These are phyloP conservation scores for Jordanella pulchra DNA, from an alignment of 2,797 vertebrate genomes.

Conservation along the genomic window DNA sequence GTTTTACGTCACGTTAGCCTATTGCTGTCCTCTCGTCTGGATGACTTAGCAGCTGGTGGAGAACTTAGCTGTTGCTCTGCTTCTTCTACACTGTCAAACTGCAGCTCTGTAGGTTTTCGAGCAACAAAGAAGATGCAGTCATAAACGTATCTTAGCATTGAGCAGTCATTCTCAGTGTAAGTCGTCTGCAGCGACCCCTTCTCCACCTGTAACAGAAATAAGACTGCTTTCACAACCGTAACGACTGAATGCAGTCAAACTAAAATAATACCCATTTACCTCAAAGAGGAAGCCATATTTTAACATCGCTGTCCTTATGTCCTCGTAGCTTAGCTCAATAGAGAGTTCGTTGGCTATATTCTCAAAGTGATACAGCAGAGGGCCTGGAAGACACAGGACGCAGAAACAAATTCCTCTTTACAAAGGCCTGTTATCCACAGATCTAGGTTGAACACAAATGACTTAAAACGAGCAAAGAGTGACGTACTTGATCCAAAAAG, in stretches of 20 bases:
- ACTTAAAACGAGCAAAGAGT: neutral
- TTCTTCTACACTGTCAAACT: conserved; percentile 58
- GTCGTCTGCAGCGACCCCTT: conserved; percentile 90
- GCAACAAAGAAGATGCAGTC: conserved; percentile 97
- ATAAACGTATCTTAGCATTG: conserved; percentile 97
- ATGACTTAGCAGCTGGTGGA: conserved; percentile 67
- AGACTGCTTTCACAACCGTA: neutral
- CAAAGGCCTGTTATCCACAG: neutral
- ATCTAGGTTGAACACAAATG: neutral
- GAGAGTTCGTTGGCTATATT: conserved; percentile 98
- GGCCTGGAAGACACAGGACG: conserved; percentile 77
- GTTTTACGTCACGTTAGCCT: conserved; percentile 69
- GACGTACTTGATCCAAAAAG: neutral
- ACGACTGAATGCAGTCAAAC: neutral
- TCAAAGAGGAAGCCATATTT: conserved; percentile 92
- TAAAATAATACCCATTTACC: conserved; percentile 75
- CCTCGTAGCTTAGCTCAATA: conserved; percentile 96
- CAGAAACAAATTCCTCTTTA: neutral
- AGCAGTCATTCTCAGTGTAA: conserved; percentile 97
- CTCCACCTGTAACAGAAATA: conserved; percentile 84
- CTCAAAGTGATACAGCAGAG: conserved; percentile 97
- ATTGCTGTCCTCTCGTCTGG: conserved; percentile 61
- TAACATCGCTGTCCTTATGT: conserved; percentile 89
- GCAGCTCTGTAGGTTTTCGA: conserved; percentile 84
- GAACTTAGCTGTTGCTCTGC: conserved; percentile 54